Percentiles rank a stretch among this genome's conserved stretches.
These are phyloP conservation scores for Eretmodus cyanostictus DNA, from an alignment of 2,113 vertebrate species.

Conservation along the genomic window DNA sequence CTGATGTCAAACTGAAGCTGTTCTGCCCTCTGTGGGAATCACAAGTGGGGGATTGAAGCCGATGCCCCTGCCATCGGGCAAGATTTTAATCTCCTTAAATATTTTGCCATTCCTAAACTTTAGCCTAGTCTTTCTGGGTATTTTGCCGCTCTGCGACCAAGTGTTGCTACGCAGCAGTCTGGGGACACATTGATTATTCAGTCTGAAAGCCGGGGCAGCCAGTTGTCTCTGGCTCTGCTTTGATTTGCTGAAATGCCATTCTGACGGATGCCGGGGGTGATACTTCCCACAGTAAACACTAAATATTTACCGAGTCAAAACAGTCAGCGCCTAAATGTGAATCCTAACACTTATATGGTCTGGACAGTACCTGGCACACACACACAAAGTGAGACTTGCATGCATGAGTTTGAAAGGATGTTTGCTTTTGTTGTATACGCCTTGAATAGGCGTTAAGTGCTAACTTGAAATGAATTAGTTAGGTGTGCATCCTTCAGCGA, in stretches of 20 bases:
- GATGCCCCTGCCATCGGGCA: neutral
- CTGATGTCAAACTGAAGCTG: neutral
- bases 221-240: conserved; percentile 37
- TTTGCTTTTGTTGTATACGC: neutral
- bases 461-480: neutral
- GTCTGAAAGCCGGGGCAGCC: conserved; percentile 26
- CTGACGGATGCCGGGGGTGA: conserved; percentile 30
- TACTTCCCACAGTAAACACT: conserved; percentile 35
- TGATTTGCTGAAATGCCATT: conserved; percentile 44
- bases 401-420: neutral
- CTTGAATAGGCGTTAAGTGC: neutral
- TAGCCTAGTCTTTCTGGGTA: neutral
- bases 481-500: neutral
- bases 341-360: neutral
- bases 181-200: conserved; percentile 41
- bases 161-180: conserved; percentile 40
- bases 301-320: conserved; percentile 36
- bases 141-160: neutral
- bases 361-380: neutral
- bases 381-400: neutral
- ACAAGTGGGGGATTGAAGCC: neutral
- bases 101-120: neutral
- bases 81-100: neutral
- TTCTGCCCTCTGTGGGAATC: neutral
- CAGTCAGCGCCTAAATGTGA: neutral